These are phyloP conservation scores for Micrastur ruficollis DNA, from an alignment of 2,797 vertebrate species.

Conservation along the genomic window DNA sequence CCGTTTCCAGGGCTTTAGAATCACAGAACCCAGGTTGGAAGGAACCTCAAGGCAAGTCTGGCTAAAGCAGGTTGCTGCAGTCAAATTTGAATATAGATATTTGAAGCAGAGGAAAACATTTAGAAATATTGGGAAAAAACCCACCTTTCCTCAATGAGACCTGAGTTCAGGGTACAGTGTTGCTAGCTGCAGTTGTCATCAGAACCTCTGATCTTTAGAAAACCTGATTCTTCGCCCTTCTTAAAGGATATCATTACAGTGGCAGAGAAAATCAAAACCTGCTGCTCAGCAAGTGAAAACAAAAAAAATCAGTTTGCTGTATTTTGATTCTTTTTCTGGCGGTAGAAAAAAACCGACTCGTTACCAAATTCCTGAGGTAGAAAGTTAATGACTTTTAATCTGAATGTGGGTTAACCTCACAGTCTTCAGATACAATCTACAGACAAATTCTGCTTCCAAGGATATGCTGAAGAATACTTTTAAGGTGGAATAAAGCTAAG, in stretches of 20 bases:
- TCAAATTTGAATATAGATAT: not conserved
- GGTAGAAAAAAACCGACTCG: not conserved
- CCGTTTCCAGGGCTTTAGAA: not conserved
- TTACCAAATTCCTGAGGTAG: not conserved
- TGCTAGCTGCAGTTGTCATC: not conserved
- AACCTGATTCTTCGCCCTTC: not conserved
- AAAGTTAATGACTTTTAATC: not conserved
- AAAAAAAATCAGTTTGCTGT: not conserved
- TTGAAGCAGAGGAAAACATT: not conserved
- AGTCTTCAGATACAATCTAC: not conserved
- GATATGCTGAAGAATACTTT: not conserved
- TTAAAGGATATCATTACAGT: not conserved
- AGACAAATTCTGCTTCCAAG: not conserved
- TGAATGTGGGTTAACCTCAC: not conserved
- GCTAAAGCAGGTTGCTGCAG: not conserved
- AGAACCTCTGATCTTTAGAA: not conserved
- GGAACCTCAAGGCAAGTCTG: not conserved
- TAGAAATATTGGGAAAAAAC: not conserved
- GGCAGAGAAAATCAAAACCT: not conserved
- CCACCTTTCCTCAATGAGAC: not conserved
- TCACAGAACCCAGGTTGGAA: not conserved
- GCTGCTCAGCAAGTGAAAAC: not conserved
- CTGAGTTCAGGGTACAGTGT: not conserved
- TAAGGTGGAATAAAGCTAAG: not conserved
- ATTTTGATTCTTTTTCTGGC: not conserved